These are phyloP conservation scores for Hydroisotoma schaefferi DNA, from an alignment of 2,888 invertebrate species.

Conservation along the genomic window DNA sequence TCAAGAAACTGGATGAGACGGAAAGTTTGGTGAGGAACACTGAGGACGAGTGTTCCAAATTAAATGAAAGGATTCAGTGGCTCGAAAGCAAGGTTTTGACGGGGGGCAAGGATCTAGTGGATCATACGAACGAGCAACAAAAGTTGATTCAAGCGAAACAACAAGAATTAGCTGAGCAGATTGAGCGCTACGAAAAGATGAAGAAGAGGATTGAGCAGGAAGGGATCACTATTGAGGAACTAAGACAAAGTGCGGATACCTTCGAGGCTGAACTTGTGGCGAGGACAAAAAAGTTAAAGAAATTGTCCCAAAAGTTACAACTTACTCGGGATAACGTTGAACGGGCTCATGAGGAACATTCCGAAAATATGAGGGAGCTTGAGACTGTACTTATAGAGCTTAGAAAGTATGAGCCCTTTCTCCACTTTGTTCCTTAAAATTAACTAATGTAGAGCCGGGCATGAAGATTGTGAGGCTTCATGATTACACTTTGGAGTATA, in stretches of 20 bases:
- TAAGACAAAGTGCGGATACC: constrained; percentile 84
- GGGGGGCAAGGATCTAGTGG: constrained; percentile 90
- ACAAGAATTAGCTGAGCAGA: constrained; percentile 84
- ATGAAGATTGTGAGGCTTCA: too few relatives aligned
- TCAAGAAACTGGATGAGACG: constrained; percentile 61
- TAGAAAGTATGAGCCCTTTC: too few relatives aligned
- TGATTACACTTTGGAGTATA: too few relatives aligned
- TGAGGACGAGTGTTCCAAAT: constrained; percentile 53
- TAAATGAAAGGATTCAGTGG: constrained; percentile 73
- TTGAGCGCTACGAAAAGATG: constrained; percentile 77
- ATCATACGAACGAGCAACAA: constrained; percentile 92
- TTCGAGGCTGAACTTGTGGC: constrained; percentile 96
- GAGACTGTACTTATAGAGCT: too few relatives aligned
- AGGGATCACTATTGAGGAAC: constrained; percentile 86
- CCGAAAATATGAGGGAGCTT: too few relatives aligned
- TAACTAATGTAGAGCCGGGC: too few relatives aligned
- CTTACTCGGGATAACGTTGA: too few relatives aligned
- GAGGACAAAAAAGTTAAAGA: constrained; percentile 88
- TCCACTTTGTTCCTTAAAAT: too few relatives aligned
- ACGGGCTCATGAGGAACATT: too few relatives aligned
- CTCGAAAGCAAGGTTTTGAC: constrained; percentile 91
- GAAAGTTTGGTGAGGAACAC: constrained; percentile 59
- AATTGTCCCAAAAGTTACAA: constrained; percentile 82
- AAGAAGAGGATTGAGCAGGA: constrained; percentile 88
- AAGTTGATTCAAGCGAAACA: constrained; percentile 78